Conservation (phyloP, 2,113 vertebrate species). For the Mungos mungo region DNA sequence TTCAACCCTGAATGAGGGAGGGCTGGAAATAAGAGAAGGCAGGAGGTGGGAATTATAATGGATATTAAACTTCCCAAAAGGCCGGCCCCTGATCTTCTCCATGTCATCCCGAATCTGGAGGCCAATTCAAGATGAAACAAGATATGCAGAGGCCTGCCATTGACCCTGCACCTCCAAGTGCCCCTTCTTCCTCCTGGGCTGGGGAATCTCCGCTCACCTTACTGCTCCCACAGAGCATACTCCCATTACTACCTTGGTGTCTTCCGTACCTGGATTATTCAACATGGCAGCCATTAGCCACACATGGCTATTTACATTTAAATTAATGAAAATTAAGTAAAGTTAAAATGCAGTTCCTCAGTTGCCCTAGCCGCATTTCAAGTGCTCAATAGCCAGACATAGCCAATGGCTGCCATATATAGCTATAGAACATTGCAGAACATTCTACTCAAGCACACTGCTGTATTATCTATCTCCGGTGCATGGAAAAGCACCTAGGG, state of each 20-base stretch:
- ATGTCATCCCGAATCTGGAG: accelerated
- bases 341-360: neutral
- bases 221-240: accelerated
- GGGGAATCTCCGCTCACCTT: neutral
- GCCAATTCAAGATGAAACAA: neutral
- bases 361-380: neutral
- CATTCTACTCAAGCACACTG: neutral
- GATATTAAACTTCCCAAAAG: neutral
- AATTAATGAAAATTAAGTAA: neutral
- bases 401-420: neutral
- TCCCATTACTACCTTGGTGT: neutral
- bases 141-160: neutral
- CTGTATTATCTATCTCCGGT: neutral
- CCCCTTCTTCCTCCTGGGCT: neutral
- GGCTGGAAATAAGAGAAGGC: neutral
- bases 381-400: neutral
- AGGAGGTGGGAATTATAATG: no score
- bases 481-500: neutral
- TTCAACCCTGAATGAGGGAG: neutral
- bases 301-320: neutral
- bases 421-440: neutral
- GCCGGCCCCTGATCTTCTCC: no score
- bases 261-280: neutral
- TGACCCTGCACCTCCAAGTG: neutral
- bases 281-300: neutral